A percentile compares a stretch with the other conserved stretches of the same genome.
These are phyloP conservation scores for Zelostemma sp. DNA, from an alignment of 1,140 invertebrate genomes.

Conservation along the genomic window DNA sequence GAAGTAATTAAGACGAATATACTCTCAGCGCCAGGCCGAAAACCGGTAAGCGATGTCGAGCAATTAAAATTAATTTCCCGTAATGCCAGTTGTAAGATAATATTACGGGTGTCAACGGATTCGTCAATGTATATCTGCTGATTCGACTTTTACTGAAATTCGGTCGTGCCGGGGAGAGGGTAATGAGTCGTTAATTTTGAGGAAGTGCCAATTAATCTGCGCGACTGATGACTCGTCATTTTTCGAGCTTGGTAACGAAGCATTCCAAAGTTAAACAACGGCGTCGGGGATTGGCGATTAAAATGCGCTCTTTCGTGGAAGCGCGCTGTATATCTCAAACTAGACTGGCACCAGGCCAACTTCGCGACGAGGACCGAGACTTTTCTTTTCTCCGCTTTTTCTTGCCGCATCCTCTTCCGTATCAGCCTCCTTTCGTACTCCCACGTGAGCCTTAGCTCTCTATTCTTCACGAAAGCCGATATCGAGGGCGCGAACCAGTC, in stretches of 20 bases:
- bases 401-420: slow-evolving; percentile 15
- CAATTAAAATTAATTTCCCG: slow-evolving; percentile 27
- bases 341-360: slow-evolving; percentile 35
- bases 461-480: slow-evolving; percentile 33
- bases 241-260: not conserved
- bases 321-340: slow-evolving; percentile 10
- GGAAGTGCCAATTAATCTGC: not conserved
- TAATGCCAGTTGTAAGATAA: slow-evolving; percentile 18
- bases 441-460: slow-evolving; percentile 22
- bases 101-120: not conserved
- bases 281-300: slow-evolving; percentile 22
- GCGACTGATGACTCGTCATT: not conserved
- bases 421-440: slow-evolving; percentile 23
- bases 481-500: slow-evolving; percentile 35
- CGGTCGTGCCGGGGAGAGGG: not conserved
- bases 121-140: not conserved
- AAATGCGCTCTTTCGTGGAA: slow-evolving; percentile 14
- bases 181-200: not conserved
- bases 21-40: slow-evolving; percentile 15
- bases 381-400: slow-evolving; percentile 15
- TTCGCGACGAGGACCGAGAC: slow-evolving; percentile 27
- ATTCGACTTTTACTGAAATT: not conserved
- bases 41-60: slow-evolving; percentile 32
- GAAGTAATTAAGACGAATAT: slow-evolving; percentile 40
- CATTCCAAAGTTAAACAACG: slow-evolving; percentile 26